phyloP scores from a whole-genome alignment of 2,888 invertebrate genomes.

The Volucella bombylans region DNA sequence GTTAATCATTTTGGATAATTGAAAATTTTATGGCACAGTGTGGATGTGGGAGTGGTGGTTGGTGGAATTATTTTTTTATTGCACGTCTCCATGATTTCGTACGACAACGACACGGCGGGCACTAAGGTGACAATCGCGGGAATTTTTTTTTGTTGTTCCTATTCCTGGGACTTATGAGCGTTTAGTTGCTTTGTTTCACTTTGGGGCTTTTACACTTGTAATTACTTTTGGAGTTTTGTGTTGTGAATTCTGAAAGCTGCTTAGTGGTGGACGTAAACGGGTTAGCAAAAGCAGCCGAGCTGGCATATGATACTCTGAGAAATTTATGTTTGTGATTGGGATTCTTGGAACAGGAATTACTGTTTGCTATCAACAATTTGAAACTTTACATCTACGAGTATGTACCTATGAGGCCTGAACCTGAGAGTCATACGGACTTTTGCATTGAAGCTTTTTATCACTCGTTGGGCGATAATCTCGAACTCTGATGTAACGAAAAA shows the following conservation, averaged over 20 bases:
- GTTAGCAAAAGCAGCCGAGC: neutral
- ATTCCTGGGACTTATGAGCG: neutral
- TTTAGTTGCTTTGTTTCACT: neutral
- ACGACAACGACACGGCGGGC: slow-evolving; percentile 34
- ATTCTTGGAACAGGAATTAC: neutral
- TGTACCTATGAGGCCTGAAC: no score
- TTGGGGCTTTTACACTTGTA: neutral
- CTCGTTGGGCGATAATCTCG: no score
- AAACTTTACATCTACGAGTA: no score
- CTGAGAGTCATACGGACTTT: no score
- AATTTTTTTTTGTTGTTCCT: neutral
- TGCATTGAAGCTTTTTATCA: no score
- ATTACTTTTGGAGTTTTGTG: slow-evolving; percentile 33
- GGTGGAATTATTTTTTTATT: slow-evolving; percentile 49
- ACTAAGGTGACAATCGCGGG: slow-evolving; percentile 52
- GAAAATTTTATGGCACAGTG: slow-evolving; percentile 59
- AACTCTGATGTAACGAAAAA: no score
- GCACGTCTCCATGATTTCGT: slow-evolving; percentile 34
- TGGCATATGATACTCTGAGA: slow-evolving; percentile 20
- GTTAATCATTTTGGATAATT: slow-evolving; percentile 70
- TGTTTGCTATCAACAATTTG: no score
- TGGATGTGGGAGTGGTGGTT: slow-evolving; percentile 45
- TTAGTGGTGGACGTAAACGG: slow-evolving; percentile 13
- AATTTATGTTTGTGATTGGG: slow-evolving; percentile 26
- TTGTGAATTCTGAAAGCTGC: slow-evolving; percentile 45